phyloP scores from a whole-genome alignment of 2,797 vertebrate species.

The Ficedula albicollis region DNA sequence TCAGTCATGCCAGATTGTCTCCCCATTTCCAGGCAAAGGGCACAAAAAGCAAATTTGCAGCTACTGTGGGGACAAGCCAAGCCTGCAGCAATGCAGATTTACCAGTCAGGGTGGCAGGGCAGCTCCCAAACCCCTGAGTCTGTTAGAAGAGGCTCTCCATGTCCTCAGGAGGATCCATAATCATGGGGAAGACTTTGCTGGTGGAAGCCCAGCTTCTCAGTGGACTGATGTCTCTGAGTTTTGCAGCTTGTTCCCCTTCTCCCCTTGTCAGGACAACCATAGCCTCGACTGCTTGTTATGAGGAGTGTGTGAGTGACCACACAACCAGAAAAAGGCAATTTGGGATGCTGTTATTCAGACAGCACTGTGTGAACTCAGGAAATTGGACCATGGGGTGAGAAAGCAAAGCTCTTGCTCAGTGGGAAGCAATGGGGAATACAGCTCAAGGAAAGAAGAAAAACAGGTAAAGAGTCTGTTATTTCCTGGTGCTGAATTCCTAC shows the following conservation, averaged over 20 bases:
- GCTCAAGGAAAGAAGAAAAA: not conserved
- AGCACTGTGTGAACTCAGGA: not conserved
- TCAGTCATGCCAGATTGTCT: not conserved
- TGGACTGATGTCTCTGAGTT: not conserved
- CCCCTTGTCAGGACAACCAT: not conserved
- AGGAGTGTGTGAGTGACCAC: not conserved
- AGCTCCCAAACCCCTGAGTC: not conserved
- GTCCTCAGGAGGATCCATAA: not conserved
- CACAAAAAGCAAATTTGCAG: not conserved
- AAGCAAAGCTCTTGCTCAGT: not conserved
- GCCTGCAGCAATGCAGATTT: not conserved
- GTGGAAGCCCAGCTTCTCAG: not conserved
- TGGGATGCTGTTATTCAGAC: not conserved
- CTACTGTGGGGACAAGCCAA: not conserved
- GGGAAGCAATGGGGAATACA: not conserved
- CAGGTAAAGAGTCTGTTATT: not conserved
- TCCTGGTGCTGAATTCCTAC: not conserved
- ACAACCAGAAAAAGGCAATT: not conserved
- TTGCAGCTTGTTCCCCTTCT: not conserved
- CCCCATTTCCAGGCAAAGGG: not conserved
- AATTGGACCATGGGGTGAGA: not conserved
- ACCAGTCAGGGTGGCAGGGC: not conserved
- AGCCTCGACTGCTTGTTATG: accelerated
- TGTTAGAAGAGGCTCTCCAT: not conserved
- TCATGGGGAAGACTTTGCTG: not conserved